These are phyloP conservation scores for Pluvialis apricaria DNA, from an alignment of 2,113 vertebrate genomes.

Conservation along the genomic window DNA sequence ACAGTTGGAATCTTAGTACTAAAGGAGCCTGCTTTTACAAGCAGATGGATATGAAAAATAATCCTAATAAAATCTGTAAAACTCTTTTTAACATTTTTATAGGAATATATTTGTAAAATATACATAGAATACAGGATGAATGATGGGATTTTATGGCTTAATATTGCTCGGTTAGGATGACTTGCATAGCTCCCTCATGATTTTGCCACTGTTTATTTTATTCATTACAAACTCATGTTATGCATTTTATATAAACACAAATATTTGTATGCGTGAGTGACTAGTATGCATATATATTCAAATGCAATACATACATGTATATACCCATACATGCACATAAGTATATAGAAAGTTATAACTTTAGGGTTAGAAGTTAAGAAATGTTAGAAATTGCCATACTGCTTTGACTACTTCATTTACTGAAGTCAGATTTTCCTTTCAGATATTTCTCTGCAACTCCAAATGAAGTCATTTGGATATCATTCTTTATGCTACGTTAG, in stretches of 20 bases:
- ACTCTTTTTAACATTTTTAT: constrained; percentile 32
- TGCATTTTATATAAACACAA: background rate
- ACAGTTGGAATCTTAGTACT: constrained; percentile 14
- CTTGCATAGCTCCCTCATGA: background rate
- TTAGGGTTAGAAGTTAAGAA: background rate
- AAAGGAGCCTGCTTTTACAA: constrained; percentile 3
- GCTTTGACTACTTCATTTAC: background rate
- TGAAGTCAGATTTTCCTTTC: background rate
- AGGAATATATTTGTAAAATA: constrained; percentile 37
- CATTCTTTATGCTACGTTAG: background rate
- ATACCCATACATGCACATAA: background rate
- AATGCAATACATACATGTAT: background rate
- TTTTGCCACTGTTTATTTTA: constrained; percentile 15
- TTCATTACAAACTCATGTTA: background rate
- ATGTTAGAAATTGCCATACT: background rate
- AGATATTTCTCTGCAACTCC: background rate
- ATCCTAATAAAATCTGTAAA: constrained; percentile 56
- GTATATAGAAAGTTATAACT: background rate
- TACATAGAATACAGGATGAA: background rate
- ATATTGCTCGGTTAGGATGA: constrained; percentile 15
- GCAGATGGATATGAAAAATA: constrained; percentile 53
- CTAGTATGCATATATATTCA: background rate
- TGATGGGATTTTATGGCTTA: background rate
- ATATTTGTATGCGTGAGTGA: background rate
- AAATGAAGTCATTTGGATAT: background rate